Evolutionary conservation across 2,797 vertebrate species (phyloP), one percentile per base, ranked within the genome.

Genomic region (Platyrinchus mystaceus): DNA sequence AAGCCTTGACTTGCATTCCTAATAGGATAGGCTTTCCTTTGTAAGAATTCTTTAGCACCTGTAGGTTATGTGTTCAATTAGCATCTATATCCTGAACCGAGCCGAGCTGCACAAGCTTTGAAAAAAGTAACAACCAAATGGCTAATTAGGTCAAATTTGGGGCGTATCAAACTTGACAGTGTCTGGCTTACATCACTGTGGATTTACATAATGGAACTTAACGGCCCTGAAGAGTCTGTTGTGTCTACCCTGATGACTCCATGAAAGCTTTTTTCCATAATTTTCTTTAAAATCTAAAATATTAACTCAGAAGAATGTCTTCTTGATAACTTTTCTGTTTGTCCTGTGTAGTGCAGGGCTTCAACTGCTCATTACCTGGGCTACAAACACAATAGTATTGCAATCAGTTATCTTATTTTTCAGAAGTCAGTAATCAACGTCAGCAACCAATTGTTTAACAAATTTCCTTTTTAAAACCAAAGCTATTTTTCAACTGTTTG

Each of bases 201-300:
- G 87, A 97, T 97, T 97, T 96, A 95, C 93, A 96, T 96, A 97
- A 94, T 94, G 93, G 95, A 94, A 94, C 88, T 95, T 90, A 96
- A 84, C 56, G 1, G 93, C 4, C 12, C 85, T 96, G 95, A 94
- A 94, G 89, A 95, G 88, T 50, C 80, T 84, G 74, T 56, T 90
- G 83, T 90, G 83, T 88, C 87, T 95, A 73, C 66, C 89, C 84
- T 67, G 70, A 90, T 71, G 71, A 71, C 55, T 85, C 68, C 36
- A 0, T 24, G 87, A 66, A 85, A 93, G 75, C 44, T 24, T 87
- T 92, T 95, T 74, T 36, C 69, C 26, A 22, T 75, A 18, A 63
- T 90, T 86, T 91, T 84, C 70, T 75, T 91, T 79, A 68, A 86
- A 89, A 89, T 4, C 27, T 73, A 32, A 75, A 78, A 63, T 53